phyloP scores from a whole-genome alignment of 2,113 vertebrate species.

The Hipposideros armiger region DNA sequence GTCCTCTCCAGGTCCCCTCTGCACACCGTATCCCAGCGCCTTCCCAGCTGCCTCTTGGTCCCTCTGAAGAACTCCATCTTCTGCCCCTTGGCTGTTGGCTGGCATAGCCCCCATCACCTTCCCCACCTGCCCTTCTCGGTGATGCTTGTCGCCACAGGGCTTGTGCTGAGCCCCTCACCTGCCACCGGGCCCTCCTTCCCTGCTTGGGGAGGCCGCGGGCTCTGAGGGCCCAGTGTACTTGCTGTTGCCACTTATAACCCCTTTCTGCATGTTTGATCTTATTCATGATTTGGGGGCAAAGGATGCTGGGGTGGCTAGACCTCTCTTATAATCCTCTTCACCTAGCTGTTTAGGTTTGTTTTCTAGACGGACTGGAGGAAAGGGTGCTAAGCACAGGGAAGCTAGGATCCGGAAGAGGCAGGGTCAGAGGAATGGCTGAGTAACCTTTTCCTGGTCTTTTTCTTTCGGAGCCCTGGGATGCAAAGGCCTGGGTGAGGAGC shows the following conservation, averaged over 20 bases:
- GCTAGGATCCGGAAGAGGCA: background rate
- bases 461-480: background rate
- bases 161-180: background rate
- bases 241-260: background rate
- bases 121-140: background rate
- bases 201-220: background rate
- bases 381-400: background rate
- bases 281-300: background rate
- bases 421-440: background rate
- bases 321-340: background rate
- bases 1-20: background rate
- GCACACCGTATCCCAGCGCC: background rate
- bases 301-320: background rate
- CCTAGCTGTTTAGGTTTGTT: conserved; percentile 6
- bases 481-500: background rate
- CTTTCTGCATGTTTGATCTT: background rate
- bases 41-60: background rate
- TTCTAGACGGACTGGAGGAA: conserved; percentile 8
- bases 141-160: background rate
- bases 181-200: background rate
- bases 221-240: background rate
- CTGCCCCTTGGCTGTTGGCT: background rate
- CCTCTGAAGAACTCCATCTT: background rate
- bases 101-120: background rate
- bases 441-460: background rate